phyloP scores from a whole-genome alignment of 2,797 vertebrate genomes.

The Myripristis jacobus region DNA sequence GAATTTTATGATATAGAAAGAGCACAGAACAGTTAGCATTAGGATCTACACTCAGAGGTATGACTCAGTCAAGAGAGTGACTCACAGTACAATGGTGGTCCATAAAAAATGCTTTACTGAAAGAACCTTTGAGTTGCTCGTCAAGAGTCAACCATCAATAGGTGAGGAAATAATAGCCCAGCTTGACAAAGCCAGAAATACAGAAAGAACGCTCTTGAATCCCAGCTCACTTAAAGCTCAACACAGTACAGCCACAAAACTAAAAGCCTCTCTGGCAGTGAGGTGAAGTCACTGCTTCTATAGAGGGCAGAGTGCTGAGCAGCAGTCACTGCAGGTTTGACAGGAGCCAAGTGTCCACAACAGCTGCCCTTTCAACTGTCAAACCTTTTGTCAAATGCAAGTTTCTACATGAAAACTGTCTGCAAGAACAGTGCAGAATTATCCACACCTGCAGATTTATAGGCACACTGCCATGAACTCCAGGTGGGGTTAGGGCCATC shows the following conservation, averaged over 20 bases:
- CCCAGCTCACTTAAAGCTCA: too few relatives aligned
- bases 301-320: neutral
- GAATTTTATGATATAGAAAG: conserved; percentile 33
- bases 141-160: neutral
- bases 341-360: neutral
- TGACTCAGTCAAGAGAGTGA: neutral
- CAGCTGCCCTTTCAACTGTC: neutral
- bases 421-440: too few relatives aligned
- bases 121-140: too few relatives aligned
- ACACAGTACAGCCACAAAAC: neutral
- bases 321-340: neutral
- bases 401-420: neutral
- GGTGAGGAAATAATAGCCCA: neutral
- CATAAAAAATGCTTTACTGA: too few relatives aligned
- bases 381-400: neutral
- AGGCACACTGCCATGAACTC: too few relatives aligned
- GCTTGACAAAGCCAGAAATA: neutral
- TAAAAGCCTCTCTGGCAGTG: neutral
- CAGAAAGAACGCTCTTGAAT: neutral
- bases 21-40: neutral
- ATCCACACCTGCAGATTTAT: too few relatives aligned
- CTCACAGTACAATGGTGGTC: too few relatives aligned
- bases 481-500: too few relatives aligned
- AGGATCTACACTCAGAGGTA: neutral
- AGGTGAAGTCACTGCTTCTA: neutral